Percentiles rank a stretch among this genome's conserved stretches.
Evolutionary conservation across 2,113 vertebrate genomes (phyloP).

Genomic region (Lycaon pictus): DNA sequence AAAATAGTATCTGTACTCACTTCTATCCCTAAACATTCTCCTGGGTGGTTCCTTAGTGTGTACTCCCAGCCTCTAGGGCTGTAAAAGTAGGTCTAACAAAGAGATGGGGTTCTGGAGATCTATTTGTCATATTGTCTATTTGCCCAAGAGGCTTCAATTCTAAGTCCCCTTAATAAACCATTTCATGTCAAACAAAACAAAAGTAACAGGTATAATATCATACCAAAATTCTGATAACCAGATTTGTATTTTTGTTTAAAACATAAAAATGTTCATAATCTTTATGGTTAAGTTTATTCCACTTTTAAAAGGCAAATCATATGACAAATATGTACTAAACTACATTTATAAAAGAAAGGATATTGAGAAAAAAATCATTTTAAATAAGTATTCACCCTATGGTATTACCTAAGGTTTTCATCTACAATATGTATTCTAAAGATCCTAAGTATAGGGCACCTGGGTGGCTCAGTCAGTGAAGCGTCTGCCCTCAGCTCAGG

Average conservation of each 20-base stretch:
- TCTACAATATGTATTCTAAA: background rate
- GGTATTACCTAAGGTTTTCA: constrained; percentile 40
- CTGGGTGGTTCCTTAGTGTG: background rate
- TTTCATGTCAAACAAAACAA: background rate
- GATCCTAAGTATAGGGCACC: background rate
- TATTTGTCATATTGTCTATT: background rate
- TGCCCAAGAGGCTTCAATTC: background rate
- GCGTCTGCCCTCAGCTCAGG: too few species aligned
- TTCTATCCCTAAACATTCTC: background rate
- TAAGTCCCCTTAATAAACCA: background rate
- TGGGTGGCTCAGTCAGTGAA: too few species aligned
- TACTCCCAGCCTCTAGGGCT: background rate
- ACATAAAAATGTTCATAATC: background rate
- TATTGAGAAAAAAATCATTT: background rate
- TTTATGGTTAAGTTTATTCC: background rate
- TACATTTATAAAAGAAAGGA: constrained; percentile 27
- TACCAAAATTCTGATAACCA: background rate
- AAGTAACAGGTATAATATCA: background rate
- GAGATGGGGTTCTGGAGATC: background rate
- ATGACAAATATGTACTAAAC: background rate
- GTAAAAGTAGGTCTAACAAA: background rate
- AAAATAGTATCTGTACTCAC: background rate
- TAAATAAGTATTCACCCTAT: background rate
- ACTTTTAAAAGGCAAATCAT: constrained; percentile 12
- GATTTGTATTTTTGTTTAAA: constrained; percentile 35